Percentiles rank a stretch among this genome's conserved stretches.
Conservation (phyloP, 2,113 vertebrate species). For the Embiotoca jacksoni region DNA sequence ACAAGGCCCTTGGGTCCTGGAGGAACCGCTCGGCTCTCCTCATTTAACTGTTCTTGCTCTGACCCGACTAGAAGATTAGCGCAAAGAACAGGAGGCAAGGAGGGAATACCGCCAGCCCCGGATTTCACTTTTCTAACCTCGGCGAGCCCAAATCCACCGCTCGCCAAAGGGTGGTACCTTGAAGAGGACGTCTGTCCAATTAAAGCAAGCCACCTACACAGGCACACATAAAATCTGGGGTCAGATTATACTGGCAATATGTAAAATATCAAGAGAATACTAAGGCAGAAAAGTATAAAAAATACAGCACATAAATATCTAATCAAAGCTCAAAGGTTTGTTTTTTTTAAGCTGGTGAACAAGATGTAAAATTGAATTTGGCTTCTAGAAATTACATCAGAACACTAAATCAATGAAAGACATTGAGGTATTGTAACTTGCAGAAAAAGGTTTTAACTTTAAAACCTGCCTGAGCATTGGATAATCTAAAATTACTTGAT, state of each 20-base stretch:
- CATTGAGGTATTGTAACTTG: constrained; percentile 17
- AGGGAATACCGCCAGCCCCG: constrained; percentile 43
- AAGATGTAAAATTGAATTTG: constrained; percentile 18
- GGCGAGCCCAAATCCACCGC: constrained; percentile 51
- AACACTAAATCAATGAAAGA: constrained; percentile 46
- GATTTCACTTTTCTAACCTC: constrained; percentile 64
- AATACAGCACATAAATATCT: constrained; percentile 18
- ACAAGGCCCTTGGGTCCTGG: constrained; percentile 56
- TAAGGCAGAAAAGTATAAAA: too few relatives aligned
- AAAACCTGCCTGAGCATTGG: constrained; percentile 19
- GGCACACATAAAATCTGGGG: not conserved
- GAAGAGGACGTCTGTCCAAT: constrained; percentile 33
- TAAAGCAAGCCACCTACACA: constrained; percentile 19
- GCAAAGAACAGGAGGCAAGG: constrained; percentile 39
- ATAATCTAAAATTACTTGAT: constrained; percentile 26
- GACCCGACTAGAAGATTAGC: constrained; percentile 75
- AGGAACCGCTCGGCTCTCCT: constrained; percentile 63
- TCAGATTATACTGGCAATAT: constrained; percentile 12
- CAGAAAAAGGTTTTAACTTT: constrained; percentile 8
- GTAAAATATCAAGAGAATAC: not conserved
- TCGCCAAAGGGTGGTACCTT: not conserved
- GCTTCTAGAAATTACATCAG: constrained; percentile 13
- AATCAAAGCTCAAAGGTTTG: constrained; percentile 11
- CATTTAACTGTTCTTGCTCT: constrained; percentile 75
- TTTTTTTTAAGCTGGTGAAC: not conserved